Evolutionary conservation across 2,113 vertebrate genomes (phyloP).

Genomic region (Grantiella picta): DNA sequence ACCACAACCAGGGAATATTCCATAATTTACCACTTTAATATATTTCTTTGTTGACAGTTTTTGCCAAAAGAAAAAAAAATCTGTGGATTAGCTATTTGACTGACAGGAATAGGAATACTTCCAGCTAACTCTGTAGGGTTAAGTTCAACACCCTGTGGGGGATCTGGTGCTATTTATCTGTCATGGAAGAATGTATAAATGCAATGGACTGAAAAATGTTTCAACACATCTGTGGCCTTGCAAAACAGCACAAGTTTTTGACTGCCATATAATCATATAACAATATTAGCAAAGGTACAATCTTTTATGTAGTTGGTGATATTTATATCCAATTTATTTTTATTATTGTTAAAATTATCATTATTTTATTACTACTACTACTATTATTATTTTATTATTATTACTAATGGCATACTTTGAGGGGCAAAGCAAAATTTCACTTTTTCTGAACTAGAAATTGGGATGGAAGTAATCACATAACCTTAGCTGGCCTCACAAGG

Average conservation of each 20-base stretch:
- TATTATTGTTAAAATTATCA: not conserved
- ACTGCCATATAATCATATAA: not conserved
- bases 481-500: not conserved
- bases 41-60: not conserved
- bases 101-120: not conserved
- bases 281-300: not conserved
- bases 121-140: not conserved
- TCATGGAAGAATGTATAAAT: not conserved
- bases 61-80: not conserved
- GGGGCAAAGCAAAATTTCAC: not conserved
- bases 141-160: not conserved
- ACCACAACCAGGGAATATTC: not conserved
- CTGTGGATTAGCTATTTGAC: not conserved
- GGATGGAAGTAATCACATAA: not conserved
- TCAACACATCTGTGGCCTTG: not conserved
- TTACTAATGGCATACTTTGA: not conserved
- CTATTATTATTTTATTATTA: not conserved
- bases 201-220: not conserved
- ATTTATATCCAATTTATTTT: accelerated
- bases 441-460: not conserved
- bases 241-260: not conserved
- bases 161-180: not conserved
- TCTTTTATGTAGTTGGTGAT: not conserved
- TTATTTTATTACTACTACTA: not conserved
- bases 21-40: not conserved